Base-by-base conservation (phyloP, 1,140 invertebrate species). In the Epicauta chinensis region DNA sequence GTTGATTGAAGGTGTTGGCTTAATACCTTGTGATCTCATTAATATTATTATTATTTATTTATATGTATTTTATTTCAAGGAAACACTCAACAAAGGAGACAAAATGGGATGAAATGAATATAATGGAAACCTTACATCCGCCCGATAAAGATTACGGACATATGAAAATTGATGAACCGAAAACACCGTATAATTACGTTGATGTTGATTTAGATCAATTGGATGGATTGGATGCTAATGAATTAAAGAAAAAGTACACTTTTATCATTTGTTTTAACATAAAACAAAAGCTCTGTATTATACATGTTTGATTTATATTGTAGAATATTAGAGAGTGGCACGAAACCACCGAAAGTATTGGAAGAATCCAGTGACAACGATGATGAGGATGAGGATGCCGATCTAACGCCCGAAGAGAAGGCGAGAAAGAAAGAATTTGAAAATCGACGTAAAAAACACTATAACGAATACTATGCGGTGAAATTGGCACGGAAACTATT, bases 71-170 rank as follows among this genome's bases (percentile, higher is more conserved):
- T 37, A n/a, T 37, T 60, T 63, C n/a, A 65, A 83, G 79, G 71
- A 80, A 81, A 64, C 38, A 34, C 12, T 15, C 23, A 34, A 74
- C 73, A 53, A 90, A 87, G 74, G 84, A 84, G 71, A 93, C 91
- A 71, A 91, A 94, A 79, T 98, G 94, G 80, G 97, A 99, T 77
- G 96, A 99, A 78, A 94, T 98, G 85, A 99, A 99, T 75, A 98
- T 99, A 55, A 79, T 98, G 61, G 93, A 94, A 50, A 99, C 97
- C 3, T 82, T 95, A 65, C 97, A 99, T 80, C 97, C 97, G 34
- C 74, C 89, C 17, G 94, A 95, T 69, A 99, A 99, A 76, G 96
- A 98, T 75, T 99, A 99, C 75, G 97, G 97, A 7, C 93, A 97
- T 67, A 99, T 99, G 93, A 99, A 99, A 78, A 95, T 98, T 48